Evolutionary conservation across 1,140 invertebrate genomes (phyloP).

Genomic region (Latrodectus geometricus): DNA sequence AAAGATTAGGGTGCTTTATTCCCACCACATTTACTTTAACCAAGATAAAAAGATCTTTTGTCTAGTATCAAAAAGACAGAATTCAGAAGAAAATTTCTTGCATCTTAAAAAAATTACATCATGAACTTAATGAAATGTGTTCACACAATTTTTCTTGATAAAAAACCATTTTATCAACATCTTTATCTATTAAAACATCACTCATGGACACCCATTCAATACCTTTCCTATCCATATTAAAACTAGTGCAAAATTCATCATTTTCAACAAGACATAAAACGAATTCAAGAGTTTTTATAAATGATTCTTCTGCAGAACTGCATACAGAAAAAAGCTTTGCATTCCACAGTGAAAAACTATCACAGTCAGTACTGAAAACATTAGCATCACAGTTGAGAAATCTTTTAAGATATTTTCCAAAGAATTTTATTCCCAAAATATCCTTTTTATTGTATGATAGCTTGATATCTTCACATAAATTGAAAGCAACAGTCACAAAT

Average conservation of each 20-base stretch:
- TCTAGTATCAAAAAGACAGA: too few species aligned
- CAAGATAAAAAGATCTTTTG: too few species aligned
- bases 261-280: slow-evolving; percentile 8
- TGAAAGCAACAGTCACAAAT: slow-evolving; percentile 70
- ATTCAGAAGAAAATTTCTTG: too few species aligned
- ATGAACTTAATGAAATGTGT: neutral
- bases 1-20: too few species aligned
- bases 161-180: slow-evolving; percentile 28
- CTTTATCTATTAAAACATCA: slow-evolving; percentile 39
- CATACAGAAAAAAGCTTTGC: slow-evolving; percentile 67
- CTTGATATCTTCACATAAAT: slow-evolving; percentile 70
- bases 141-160: slow-evolving; percentile 35
- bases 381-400: neutral
- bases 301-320: slow-evolving; percentile 67
- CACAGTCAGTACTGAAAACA: slow-evolving; percentile 30
- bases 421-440: slow-evolving; percentile 63
- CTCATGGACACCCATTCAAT: slow-evolving; percentile 29
- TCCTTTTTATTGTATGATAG: slow-evolving; percentile 58
- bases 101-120: too few species aligned
- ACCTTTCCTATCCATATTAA: neutral
- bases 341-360: slow-evolving; percentile 66
- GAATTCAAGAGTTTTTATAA: slow-evolving; percentile 60
- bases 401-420: slow-evolving; percentile 65
- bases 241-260: neutral
- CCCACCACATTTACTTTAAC: too few species aligned